phyloP scores from a whole-genome alignment of 2,888 invertebrate genomes.

The Drosophila fulvimacula region DNA sequence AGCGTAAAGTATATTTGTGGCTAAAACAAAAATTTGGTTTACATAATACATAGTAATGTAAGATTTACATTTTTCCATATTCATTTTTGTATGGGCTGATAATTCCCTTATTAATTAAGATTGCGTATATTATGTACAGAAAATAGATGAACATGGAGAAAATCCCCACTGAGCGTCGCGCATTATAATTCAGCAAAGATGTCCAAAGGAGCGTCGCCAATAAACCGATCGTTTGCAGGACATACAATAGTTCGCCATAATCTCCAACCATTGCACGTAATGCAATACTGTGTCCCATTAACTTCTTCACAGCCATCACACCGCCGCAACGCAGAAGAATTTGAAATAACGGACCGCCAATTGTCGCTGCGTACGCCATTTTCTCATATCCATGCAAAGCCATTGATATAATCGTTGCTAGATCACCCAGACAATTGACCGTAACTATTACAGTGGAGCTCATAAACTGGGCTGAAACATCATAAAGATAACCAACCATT shows the following conservation, averaged over 20 bases:
- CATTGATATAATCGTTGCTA: conserved; percentile 38
- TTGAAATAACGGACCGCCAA: conserved; percentile 44
- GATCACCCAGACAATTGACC: conserved; percentile 14
- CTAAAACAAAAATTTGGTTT: not conserved
- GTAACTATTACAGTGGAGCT: conserved; percentile 30
- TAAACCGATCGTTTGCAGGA: conserved; percentile 24
- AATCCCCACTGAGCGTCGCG: conserved; percentile 47
- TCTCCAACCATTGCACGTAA: no score
- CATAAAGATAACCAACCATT: conserved; percentile 31
- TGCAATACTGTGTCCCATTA: not conserved
- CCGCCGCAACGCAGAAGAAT: conserved; percentile 16
- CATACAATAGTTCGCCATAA: conserved; percentile 20
- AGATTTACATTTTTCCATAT: no score
- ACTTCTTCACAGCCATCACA: conserved; percentile 9
- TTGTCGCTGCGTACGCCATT: conserved; percentile 51
- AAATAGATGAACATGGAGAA: conserved; percentile 30
- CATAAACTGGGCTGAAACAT: conserved; percentile 35
- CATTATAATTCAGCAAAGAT: conserved; percentile 33
- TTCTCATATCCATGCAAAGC: conserved; percentile 47
- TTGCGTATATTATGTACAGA: conserved; percentile 15
- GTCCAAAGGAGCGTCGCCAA: conserved; percentile 36
- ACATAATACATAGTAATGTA: no score
- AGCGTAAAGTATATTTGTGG: not conserved
- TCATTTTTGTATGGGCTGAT: conserved; percentile 28
- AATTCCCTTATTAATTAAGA: conserved; percentile 20